Evolutionary conservation across 1,140 invertebrate species (phyloP), one percentile per base, ranked within the genome.

Genomic region (Drosophila willistoni): DNA sequence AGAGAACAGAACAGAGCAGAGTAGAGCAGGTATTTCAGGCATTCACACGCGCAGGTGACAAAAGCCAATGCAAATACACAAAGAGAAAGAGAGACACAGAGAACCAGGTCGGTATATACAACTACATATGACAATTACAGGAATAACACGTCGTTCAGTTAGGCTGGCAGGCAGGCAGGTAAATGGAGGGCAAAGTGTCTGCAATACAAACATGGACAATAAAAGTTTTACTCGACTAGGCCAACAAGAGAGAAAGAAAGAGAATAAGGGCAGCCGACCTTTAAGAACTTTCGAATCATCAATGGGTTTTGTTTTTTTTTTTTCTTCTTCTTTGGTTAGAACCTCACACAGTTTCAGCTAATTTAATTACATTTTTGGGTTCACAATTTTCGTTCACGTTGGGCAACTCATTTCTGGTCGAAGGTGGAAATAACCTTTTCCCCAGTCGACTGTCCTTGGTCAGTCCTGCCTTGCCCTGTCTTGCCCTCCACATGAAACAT

Each of bases 21-120:
- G 56, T 55, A 73, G 65, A 65, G 51, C 42, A 74, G 69, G 59
- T 80, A 89, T 83, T 69, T 54, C 56, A 83, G 66, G 79, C 63
- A 86, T 79, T 83, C 84, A 77, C 71, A 81, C 67, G 71, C 68
- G 77, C 77, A 80, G 77, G 77, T 74, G 68, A 84, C 83, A 86
- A 86, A 87, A 77, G 73, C 63, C 65, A 42, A 66, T 51, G 59
- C 39, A 71, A 61, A 87, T 71, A 82, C 71, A 78, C 3, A 19
- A 9, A 47, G 34, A 36, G 47, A 66, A 54, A 51, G 42, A 68
- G 51, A 47, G 56, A 17, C 12, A 67, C 19, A 54, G 62, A 73
- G 59, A 42, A 79, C 25, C 29, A 42, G 60, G 44, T 64, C 44
- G 29, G n/a, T 29, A 47, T 57, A 47, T 22, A 63, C 34, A 41